phyloP scores from a whole-genome alignment of 2,888 invertebrate species.

The Cheilosia vernalis region DNA sequence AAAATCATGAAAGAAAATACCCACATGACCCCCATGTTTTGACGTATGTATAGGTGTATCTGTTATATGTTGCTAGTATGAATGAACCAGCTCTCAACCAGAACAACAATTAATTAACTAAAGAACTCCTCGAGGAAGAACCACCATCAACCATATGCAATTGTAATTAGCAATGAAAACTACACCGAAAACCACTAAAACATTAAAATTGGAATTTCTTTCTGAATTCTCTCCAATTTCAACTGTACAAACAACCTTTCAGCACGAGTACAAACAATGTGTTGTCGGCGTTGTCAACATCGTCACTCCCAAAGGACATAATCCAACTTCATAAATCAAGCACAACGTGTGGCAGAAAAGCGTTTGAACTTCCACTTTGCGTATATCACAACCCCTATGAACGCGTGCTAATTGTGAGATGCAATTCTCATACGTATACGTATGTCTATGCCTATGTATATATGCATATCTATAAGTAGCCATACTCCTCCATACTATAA shows the following conservation, averaged over 20 bases:
- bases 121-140: neutral
- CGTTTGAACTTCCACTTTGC: conserved; percentile 62
- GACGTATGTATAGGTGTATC: no score
- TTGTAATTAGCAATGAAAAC: conserved; percentile 28
- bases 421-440: conserved; percentile 27
- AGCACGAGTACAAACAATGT: conserved; percentile 1
- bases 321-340: conserved; percentile 51
- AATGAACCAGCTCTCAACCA: no score
- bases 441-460: neutral
- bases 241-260: conserved; percentile 28
- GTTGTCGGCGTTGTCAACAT: conserved; percentile 8
- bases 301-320: conserved; percentile 34
- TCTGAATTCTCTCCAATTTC: neutral
- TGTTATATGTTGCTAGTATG: no score
- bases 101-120: neutral
- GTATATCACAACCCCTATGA: conserved; percentile 54
- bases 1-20: no score
- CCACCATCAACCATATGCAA: conserved; percentile 10
- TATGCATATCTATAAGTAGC: conserved; percentile 6
- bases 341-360: conserved; percentile 52
- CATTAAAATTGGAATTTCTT: conserved; percentile 47
- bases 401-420: conserved; percentile 66
- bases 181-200: conserved; percentile 20
- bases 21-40: no score
- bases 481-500: conserved; percentile 37